Evolutionary conservation across 2,888 invertebrate species (phyloP).

Genomic region (Sinohyriopsis cumingii): DNA sequence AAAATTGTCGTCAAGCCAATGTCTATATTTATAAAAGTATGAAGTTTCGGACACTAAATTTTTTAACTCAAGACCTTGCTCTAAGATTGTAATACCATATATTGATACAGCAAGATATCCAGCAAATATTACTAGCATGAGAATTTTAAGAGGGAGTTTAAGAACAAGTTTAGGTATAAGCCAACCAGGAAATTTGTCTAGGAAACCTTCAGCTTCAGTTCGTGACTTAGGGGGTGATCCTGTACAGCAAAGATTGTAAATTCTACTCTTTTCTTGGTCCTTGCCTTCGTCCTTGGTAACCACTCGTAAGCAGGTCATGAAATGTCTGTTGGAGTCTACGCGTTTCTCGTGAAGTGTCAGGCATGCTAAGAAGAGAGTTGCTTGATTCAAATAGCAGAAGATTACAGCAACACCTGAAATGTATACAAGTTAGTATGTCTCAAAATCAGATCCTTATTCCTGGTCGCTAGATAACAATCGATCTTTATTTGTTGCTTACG

Average conservation of each 20-base stretch:
- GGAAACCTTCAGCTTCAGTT: slow-evolving; percentile 37
- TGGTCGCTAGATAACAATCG: background rate
- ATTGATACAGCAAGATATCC: slow-evolving; percentile 45
- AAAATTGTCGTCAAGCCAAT: slow-evolving; percentile 30
- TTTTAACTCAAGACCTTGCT: slow-evolving; percentile 46
- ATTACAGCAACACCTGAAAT: slow-evolving; percentile 52
- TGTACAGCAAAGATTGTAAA: slow-evolving; percentile 62
- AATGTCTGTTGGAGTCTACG: slow-evolving; percentile 38
- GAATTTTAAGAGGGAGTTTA: slow-evolving; percentile 26
- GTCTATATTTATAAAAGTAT: slow-evolving; percentile 40
- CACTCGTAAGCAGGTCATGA: slow-evolving; percentile 32
- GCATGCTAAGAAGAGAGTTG: slow-evolving; percentile 50
- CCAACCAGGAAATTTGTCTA: slow-evolving; percentile 42
- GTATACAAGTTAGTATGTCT: slow-evolving; percentile 25
- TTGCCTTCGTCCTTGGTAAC: slow-evolving; percentile 29
- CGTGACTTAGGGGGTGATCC: slow-evolving; percentile 31
- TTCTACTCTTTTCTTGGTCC: slow-evolving; percentile 8
- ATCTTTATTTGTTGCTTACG: background rate
- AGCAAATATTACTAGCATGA: slow-evolving; percentile 42
- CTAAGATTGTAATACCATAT: slow-evolving; percentile 46
- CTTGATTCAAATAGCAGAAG: slow-evolving; percentile 57
- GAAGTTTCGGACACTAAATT: slow-evolving; percentile 49
- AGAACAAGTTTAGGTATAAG: slow-evolving; percentile 38
- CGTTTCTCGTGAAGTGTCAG: slow-evolving; percentile 51
- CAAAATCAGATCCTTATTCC: background rate